Evolutionary conservation across 2,888 invertebrate species (phyloP).

Genomic region (Candidula unifasciata): DNA sequence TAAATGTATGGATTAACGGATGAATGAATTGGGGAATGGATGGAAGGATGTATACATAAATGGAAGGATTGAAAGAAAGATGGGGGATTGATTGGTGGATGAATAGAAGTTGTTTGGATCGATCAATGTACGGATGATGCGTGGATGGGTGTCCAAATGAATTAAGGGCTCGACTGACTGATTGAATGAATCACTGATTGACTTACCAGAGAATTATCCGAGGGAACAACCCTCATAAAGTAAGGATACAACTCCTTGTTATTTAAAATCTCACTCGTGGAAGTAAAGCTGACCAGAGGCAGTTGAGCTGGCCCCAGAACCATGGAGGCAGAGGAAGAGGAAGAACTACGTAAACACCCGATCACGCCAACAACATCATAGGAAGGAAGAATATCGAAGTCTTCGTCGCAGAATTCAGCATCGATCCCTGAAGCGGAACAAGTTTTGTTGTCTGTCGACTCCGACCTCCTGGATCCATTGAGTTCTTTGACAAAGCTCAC

Average conservation of each 20-base stretch:
- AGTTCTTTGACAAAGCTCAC: constrained; percentile 12
- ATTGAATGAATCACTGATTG: neutral
- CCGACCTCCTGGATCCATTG: neutral
- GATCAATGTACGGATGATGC: too few relatives aligned
- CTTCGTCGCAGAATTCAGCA: neutral
- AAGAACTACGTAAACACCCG: constrained; percentile 41
- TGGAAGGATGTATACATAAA: too few relatives aligned
- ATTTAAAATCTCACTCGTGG: constrained; percentile 63
- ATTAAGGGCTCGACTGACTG: neutral
- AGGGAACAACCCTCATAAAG: constrained; percentile 47
- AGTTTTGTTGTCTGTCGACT: neutral
- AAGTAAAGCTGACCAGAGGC: constrained; percentile 62
- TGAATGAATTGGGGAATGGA: too few relatives aligned
- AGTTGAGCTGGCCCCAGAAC: constrained; percentile 59
- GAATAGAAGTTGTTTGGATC: too few relatives aligned
- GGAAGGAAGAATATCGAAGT: neutral
- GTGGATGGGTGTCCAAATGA: too few relatives aligned
- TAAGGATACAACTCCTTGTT: constrained; percentile 61
- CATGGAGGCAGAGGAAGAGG: constrained; percentile 52
- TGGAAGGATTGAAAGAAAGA: too few relatives aligned
- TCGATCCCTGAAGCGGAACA: neutral
- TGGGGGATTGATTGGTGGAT: too few relatives aligned
- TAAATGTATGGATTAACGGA: too few relatives aligned
- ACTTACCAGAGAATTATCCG: constrained; percentile 37
- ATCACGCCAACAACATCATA: constrained; percentile 54